These are phyloP conservation scores for Vulpes vulpes DNA, from an alignment of 2,113 vertebrate species.

Conservation along the genomic window DNA sequence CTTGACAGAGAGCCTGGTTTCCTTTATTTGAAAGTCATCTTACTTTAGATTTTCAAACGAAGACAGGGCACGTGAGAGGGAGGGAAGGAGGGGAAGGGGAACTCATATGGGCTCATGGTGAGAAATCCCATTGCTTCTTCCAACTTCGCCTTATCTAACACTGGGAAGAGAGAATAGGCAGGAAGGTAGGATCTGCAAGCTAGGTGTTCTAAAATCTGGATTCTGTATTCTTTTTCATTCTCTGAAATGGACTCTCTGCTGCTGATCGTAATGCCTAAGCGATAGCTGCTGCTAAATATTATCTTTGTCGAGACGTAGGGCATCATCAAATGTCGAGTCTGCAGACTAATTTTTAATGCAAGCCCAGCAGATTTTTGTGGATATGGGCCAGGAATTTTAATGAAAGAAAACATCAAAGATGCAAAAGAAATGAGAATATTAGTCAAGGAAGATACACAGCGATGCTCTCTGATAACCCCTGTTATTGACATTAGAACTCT, in stretches of 20 bases:
- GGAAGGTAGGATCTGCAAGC: conserved; percentile 55
- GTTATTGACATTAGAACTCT: conserved; percentile 92
- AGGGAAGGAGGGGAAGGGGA: neutral
- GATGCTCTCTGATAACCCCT: conserved; percentile 98
- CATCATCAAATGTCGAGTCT: conserved; percentile 83
- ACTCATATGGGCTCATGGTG: neutral
- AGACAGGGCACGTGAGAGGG: neutral
- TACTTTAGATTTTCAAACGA: conserved; percentile 55
- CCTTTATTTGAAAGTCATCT: conserved; percentile 70
- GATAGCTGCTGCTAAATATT: conserved; percentile 88
- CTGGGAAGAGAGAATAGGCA: neutral
- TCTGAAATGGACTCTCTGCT: conserved; percentile 70
- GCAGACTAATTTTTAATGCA: conserved; percentile 85
- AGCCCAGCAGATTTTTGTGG: conserved; percentile 88
- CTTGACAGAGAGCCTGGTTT: conserved; percentile 66
- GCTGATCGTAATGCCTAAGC: conserved; percentile 79
- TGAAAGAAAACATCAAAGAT: conserved; percentile 93
- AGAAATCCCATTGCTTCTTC: neutral
- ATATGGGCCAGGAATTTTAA: conserved; percentile 91
- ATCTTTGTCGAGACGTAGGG: conserved; percentile 81
- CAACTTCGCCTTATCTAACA: neutral
- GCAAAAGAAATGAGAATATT: conserved; percentile 92
- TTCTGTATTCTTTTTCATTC: conserved; percentile 68
- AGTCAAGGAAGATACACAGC: conserved; percentile 91
- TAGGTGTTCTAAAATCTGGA: conserved; percentile 62